Conservation (phyloP, 1,140 invertebrate genomes). For the Polypedilum pembai region DNA sequence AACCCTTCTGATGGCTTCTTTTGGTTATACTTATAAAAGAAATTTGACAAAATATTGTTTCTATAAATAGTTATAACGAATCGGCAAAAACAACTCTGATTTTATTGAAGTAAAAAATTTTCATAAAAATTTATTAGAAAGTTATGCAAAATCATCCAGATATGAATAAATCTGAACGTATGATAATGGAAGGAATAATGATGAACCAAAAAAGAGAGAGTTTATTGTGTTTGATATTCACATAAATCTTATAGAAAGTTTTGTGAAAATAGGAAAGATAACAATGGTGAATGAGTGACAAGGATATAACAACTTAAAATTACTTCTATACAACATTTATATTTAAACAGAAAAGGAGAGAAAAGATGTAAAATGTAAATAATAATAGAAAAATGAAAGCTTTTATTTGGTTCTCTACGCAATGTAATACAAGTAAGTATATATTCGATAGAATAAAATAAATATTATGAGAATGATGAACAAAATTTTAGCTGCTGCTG, state of each 20-base stretch:
- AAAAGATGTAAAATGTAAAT: neutral
- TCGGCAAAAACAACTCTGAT: no score
- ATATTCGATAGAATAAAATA: neutral
- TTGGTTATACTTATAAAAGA: no score
- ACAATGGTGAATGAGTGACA: no score
- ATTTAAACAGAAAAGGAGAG: neutral
- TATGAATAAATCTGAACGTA: neutral
- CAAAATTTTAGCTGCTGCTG: neutral
- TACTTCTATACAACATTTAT: no score
- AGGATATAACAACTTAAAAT: no score
- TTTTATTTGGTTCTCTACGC: neutral
- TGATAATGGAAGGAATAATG: neutral
- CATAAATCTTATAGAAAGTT: neutral
- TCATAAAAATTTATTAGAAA: no score
- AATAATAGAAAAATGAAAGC: neutral
- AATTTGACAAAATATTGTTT: no score
- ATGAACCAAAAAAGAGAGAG: neutral
- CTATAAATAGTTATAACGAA: no score
- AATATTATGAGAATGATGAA: neutral
- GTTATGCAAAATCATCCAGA: neutral
- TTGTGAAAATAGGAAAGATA: no score
- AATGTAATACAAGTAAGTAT: neutral
- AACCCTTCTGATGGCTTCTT: no score
- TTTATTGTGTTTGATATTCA: neutral
- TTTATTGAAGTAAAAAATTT: no score